Percentiles rank a stretch among this genome's conserved stretches.
Conservation (phyloP, 2,113 vertebrate genomes). For the Otocyon megalotis region DNA sequence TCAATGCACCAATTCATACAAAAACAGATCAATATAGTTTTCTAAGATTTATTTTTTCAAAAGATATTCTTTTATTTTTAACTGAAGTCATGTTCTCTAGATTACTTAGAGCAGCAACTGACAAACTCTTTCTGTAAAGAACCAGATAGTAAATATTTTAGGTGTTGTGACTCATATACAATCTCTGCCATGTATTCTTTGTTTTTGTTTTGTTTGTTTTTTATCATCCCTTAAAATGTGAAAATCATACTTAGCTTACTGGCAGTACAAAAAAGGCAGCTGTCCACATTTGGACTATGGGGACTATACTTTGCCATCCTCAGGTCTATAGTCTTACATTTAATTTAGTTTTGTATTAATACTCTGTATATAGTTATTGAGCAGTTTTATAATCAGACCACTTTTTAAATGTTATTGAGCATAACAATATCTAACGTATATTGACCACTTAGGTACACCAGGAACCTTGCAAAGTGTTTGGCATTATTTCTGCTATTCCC, state of each 20-base stretch:
- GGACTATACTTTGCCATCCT: background rate
- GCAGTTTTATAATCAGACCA: background rate
- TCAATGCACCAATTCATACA: background rate
- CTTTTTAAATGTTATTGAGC: background rate
- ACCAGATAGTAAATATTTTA: background rate
- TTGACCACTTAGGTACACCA: background rate
- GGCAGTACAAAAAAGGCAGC: background rate
- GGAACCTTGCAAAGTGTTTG: background rate
- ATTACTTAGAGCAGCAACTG: background rate
- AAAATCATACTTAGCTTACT: background rate
- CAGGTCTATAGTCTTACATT: background rate
- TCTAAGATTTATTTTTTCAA: conserved; percentile 8
- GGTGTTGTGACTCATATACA: background rate
- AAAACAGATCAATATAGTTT: background rate
- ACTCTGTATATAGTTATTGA: background rate
- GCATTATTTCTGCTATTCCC: background rate
- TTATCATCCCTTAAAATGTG: background rate
- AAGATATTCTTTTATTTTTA: background rate
- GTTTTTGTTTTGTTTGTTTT: background rate
- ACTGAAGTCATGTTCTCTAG: background rate
- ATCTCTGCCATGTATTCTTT: background rate
- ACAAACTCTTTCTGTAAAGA: background rate
- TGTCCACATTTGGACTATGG: background rate
- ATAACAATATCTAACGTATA: background rate
- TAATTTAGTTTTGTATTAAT: conserved; percentile 33